Base-by-base conservation (phyloP, 2,888 invertebrate species). In the Atethmia centrago region DNA sequence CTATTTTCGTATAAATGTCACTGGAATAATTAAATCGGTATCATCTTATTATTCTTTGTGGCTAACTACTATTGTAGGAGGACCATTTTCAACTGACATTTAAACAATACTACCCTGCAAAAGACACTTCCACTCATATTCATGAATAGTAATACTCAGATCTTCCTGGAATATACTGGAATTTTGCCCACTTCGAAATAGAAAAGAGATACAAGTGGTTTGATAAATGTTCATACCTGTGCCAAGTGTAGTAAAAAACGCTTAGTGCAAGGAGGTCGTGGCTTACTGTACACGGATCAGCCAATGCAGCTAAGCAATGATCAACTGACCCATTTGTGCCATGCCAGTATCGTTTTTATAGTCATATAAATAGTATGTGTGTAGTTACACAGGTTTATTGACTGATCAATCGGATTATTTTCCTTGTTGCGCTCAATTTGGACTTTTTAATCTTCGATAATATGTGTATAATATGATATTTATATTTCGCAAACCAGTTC, bases 251-350 rank as follows among this genome's bases (percentile, higher is more conserved):
- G 61, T 67, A 86, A 78, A 85, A 85, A 84, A 69, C 56, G 67
- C 62, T 62, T 53, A 68, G 28, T 76, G 71, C 72, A 76, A 83
- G 71, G 84, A 80, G 87, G 84, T 77, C 87, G 84, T 69, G 81
- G 59, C 73, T 73, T 74, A 74, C 74, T 85, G 62, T 74, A 73
- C 72, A 47, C 77, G 72, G 86, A 79, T 82, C 76, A 72, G 73
- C 74, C 31, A 72, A 67, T 68, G 72, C 71, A 62, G 82, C 78
- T 86, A 71, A 80, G 72, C 86, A 84, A 86, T 77, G 70, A 74
- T 74, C 71, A 77, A 74, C 65, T 79, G 74, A 78, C 86, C 82
- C 79, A 84, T 85, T 82, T 85, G 64, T 56, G 42, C 40, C 58
- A 63, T 45, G 55, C 31, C 56, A 58, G 67, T 76, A 61, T 66